These are phyloP conservation scores for Mus minutoides DNA, from an alignment of 2,797 vertebrate species.

Conservation along the genomic window DNA sequence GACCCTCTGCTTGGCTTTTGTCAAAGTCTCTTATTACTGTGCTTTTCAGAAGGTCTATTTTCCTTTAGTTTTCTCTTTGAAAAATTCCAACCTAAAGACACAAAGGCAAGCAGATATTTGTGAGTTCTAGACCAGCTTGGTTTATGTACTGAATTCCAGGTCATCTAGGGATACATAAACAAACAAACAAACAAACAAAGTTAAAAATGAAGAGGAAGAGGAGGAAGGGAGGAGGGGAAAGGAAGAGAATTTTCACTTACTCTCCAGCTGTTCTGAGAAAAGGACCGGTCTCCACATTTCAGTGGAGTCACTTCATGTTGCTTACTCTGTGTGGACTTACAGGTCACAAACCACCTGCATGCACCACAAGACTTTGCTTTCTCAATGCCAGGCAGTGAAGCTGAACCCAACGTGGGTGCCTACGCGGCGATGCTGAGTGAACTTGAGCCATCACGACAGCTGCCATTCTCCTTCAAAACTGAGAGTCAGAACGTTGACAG, in stretches of 20 bases:
- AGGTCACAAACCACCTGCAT: background rate
- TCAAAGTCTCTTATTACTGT: background rate
- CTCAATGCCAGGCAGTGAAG: fast-evolving
- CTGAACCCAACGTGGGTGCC: no score
- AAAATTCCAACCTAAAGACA: background rate
- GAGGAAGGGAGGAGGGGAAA: background rate
- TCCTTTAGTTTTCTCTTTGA: slow-evolving; percentile 20
- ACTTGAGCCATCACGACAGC: background rate
- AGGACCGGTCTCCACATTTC: background rate
- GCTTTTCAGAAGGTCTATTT: background rate
- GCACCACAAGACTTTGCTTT: background rate
- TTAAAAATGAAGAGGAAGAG: background rate
- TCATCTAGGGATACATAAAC: background rate
- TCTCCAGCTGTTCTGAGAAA: background rate
- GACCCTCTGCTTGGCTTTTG: background rate
- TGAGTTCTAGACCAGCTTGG: background rate
- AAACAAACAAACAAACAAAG: background rate
- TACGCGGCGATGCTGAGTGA: background rate
- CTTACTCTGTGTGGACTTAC: background rate
- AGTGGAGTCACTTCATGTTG: background rate
- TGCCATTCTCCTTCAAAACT: background rate
- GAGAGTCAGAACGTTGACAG: background rate
- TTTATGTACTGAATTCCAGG: background rate
- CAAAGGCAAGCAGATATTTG: background rate
- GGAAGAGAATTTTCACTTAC: background rate